Evolutionary conservation across 2,113 vertebrate species (phyloP), one percentile per base, ranked within the genome.

Genomic region (Siphamia tubifer): DNA sequence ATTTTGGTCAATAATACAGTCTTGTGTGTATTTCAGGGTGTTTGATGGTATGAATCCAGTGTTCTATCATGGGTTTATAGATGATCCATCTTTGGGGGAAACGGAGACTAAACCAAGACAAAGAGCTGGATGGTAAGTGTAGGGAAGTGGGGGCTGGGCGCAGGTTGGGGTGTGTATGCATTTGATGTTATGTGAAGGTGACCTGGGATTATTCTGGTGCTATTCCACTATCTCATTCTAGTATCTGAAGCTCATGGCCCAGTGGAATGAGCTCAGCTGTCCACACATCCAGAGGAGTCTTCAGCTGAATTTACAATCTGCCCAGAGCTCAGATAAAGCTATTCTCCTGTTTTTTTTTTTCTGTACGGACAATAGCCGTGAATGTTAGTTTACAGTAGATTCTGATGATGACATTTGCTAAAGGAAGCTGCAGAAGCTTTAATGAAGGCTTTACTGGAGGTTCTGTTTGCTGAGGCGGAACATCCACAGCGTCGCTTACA

Each of bases 161-260:
- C 17, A 24, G 42, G 49, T 32, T 35, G 69, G 10, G n/a, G 60
- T 21, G 35, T 55, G 30, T 12, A 11, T 57, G 27, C 69, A 53
- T 10, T 10, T 74, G 68, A 64, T 28, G 39, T 65, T 48, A 49
- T 56, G 57, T 85, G 83, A 91, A 87, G 87, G 86, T 89, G 86
- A 91, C 83, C 82, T 44, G 42, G 82, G 86, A 86, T 87, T 87
- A 88, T 70, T 65, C 28, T 4, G 36, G 54, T 79, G 70, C 69
- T 43, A 72, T 75, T 69, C 75, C 51, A 52, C 84, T 79, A 89
- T 89, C 86, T 85, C 78, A 49, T 43, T 56, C 70, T 16, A 25
- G 62, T 74, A 84, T 85, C 85, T 78, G 78, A 53, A 77, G 74
- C 73, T 83, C 81, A 82, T 77, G 34, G 77, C 55, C 55, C 23